Evolutionary conservation across 2,113 vertebrate genomes (phyloP), one percentile per base, ranked within the genome.

Genomic region (Perccottus glenii): DNA sequence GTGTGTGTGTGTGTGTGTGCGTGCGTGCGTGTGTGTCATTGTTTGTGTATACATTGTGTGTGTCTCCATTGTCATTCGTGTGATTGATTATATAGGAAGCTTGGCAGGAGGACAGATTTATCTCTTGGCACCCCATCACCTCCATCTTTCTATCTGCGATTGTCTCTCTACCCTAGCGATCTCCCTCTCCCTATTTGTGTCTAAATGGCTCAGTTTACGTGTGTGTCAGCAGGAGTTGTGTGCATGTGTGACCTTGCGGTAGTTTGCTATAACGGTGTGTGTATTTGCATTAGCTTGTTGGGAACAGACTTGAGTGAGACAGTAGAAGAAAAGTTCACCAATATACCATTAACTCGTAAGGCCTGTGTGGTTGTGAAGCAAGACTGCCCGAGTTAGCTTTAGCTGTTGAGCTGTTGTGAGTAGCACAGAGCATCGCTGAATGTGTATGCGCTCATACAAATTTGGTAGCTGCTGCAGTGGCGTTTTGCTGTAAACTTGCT

Each of bases 31-130:
- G 60, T 56, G 67, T 67, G 69, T 78, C 75, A 57, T 46, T 75
- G 73, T 76, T 65, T 70, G 71, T 85, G 78, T 78, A 60, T 64
- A 67, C 60, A 43, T 40, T 47, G 60, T 79, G 78, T 85, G 80
- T 78, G 61, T 82, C 72, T 81, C 82, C 66, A 81, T 87, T 92
- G 91, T 90, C 89, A 92, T 90, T 89, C 60, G 55, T 91, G 88
- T 91, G 84, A 92, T 92, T 92, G 92, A 93, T 92, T 92, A 91
- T 91, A 85, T 85, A 35, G 77, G 77, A 84, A 75, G 81, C 85
- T 85, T 88, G 90, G 89, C 87, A 90, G 80, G 87, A 87, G 82
- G 84, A 87, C 89, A 89, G 87, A 87, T 90, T 91, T 92, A 91
- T 91, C 88, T 85, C 84, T 81, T 91, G 81, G 75, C 82, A 73